A percentile compares a stretch with the other conserved stretches of the same genome.
Evolutionary conservation across 2,113 vertebrate species (phyloP).

Genomic region (Cephalophus harveyi): DNA sequence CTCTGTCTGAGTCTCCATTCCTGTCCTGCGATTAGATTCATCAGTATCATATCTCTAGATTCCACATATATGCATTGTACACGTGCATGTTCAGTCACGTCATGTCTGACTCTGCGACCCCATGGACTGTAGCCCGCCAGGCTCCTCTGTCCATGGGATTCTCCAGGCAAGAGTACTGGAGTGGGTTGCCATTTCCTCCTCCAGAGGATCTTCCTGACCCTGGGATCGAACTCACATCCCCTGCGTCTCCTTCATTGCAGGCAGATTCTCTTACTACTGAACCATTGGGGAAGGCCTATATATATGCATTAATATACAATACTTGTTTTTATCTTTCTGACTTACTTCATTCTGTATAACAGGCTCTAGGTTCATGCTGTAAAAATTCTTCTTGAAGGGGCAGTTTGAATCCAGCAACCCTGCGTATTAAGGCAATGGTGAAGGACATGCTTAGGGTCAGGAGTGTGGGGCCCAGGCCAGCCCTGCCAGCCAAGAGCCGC

Average conservation of each 20-base stretch:
- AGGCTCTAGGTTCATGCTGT: neutral
- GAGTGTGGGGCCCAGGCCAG: accelerated
- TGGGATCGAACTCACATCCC: neutral
- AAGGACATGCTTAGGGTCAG: neutral
- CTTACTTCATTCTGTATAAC: neutral
- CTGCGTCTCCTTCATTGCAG: neutral
- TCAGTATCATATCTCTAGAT: neutral
- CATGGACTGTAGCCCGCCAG: neutral
- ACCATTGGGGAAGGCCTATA: neutral
- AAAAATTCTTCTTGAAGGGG: neutral
- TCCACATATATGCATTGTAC: neutral
- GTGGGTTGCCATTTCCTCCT: neutral
- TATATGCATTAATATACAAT: neutral
- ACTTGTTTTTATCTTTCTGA: neutral
- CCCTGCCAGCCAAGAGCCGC: accelerated
- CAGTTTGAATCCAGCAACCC: accelerated
- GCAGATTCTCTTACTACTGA: neutral
- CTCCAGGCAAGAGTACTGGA: neutral
- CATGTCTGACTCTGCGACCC: neutral
- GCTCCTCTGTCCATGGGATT: neutral
- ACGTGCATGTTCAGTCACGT: accelerated
- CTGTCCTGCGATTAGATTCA: neutral
- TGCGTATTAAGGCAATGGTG: accelerated
- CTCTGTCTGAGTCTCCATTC: neutral
- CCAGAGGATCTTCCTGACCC: neutral